Percentiles rank a stretch among this genome's conserved stretches.
Conservation (phyloP, 1,140 invertebrate genomes). For the Procambarus clarkii region DNA sequence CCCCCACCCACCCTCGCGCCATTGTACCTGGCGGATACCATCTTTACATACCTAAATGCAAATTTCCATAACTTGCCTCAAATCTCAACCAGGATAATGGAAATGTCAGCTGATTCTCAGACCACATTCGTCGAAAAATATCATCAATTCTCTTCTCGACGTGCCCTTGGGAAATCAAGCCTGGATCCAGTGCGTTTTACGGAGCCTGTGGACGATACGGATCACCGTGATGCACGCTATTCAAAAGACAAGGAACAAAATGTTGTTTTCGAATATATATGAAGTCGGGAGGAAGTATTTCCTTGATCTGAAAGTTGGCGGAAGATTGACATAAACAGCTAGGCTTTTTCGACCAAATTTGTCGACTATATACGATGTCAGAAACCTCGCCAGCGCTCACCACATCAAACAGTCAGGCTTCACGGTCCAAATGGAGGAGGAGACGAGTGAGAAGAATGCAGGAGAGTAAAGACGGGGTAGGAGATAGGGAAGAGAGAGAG, state of each 20-base stretch:
- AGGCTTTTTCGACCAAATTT: too few relatives aligned
- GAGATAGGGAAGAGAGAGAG: background rate
- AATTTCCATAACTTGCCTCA: background rate
- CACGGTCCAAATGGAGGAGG: background rate
- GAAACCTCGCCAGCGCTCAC: too few relatives aligned
- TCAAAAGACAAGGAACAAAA: too few relatives aligned
- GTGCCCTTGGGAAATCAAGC: background rate
- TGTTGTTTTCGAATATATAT: too few relatives aligned
- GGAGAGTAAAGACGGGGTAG: background rate
- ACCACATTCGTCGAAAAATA: background rate
- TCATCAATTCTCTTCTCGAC: background rate
- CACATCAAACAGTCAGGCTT: too few relatives aligned
- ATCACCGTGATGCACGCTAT: too few relatives aligned
- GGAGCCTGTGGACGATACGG: background rate
- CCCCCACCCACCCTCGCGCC: too few relatives aligned
- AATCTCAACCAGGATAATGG: background rate
- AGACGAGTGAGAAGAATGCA: background rate
- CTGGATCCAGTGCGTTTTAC: background rate
- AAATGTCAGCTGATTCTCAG: slow-evolving; percentile 1
- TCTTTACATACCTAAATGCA: background rate
- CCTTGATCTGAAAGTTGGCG: too few relatives aligned
- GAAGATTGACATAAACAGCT: too few relatives aligned
- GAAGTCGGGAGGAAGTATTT: too few relatives aligned
- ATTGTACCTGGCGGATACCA: too few relatives aligned
- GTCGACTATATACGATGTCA: too few relatives aligned